Evolutionary conservation across 1,140 invertebrate species (phyloP).

Genomic region (Aradophagus sp.): DNA sequence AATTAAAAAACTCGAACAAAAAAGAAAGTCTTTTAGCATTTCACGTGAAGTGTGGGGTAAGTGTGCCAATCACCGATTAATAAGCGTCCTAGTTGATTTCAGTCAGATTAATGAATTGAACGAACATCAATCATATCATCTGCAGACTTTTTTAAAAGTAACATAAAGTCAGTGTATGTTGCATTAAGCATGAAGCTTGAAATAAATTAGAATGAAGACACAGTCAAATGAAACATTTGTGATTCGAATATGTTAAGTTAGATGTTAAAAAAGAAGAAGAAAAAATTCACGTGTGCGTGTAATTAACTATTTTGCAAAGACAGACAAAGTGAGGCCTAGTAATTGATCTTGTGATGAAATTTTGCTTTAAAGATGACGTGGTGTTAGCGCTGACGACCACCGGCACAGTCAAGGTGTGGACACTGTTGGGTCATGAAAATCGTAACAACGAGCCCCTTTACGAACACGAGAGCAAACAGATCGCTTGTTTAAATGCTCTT

Average conservation of each 20-base stretch:
- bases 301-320: constrained; percentile 23
- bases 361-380: constrained; percentile 89
- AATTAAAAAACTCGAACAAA: too few species aligned
- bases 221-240: too few species aligned
- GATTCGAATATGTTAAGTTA: too few species aligned
- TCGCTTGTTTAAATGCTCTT: constrained; percentile 93
- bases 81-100: not conserved
- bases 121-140: too few species aligned
- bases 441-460: constrained; percentile 91
- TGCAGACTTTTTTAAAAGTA: too few species aligned
- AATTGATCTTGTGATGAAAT: constrained; percentile 38
- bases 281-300: constrained; percentile 11
- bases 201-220: too few species aligned
- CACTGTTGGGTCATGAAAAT: constrained; percentile 90
- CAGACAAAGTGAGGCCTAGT: too few species aligned
- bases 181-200: constrained; percentile 22
- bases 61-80: not conserved
- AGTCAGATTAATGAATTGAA: too few species aligned
- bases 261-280: constrained; percentile 6
- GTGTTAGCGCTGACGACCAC: constrained; percentile 96
- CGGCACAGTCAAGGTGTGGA: constrained; percentile 99
- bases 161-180: constrained; percentile 40
- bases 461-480: constrained; percentile 98
- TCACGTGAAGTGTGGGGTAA: not conserved
- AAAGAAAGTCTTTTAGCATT: constrained; percentile 1